These are phyloP conservation scores for Rattus rattus DNA, from an alignment of 2,113 vertebrate genomes.

Conservation along the genomic window DNA sequence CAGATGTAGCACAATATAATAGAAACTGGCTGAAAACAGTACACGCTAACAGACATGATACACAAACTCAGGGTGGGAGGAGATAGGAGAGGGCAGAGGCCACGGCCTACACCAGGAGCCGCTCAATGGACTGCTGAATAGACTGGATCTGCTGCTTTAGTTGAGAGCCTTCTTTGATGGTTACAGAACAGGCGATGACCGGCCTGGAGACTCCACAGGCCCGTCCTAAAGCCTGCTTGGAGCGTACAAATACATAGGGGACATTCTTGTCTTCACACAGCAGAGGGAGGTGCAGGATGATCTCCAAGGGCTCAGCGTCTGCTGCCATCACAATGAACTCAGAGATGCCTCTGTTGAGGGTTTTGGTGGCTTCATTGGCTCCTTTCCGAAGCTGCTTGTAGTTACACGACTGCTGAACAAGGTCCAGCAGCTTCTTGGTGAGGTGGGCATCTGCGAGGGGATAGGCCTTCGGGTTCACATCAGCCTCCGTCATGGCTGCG, in stretches of 20 bases:
- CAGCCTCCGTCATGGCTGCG: conserved; percentile 93
- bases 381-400: conserved; percentile 98
- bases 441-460: conserved; percentile 97
- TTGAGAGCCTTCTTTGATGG: conserved; percentile 98
- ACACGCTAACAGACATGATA: conserved; percentile 43
- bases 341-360: conserved; percentile 96
- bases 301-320: conserved; percentile 97
- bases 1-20: conserved; percentile 49
- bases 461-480: conserved; percentile 99
- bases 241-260: conserved; percentile 97
- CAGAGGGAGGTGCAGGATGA: conserved; percentile 96
- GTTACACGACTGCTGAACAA: conserved; percentile 97
- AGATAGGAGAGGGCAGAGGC: neutral
- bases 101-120: conserved; percentile 93
- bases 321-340: conserved; percentile 99
- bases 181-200: conserved; percentile 97
- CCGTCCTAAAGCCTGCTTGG: conserved; percentile 97
- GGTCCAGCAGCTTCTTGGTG: conserved; percentile 96
- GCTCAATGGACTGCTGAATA: conserved; percentile 96
- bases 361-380: conserved; percentile 99
- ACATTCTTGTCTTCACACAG: conserved; percentile 99
- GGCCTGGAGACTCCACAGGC: conserved; percentile 97
- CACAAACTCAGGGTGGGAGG: neutral
- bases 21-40: conserved; percentile 46
- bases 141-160: conserved; percentile 98